Percentiles rank a stretch among this genome's conserved stretches.
Evolutionary conservation across 64 coral and sea anemone species (phyloP).

Genomic region (Actinia equina): DNA sequence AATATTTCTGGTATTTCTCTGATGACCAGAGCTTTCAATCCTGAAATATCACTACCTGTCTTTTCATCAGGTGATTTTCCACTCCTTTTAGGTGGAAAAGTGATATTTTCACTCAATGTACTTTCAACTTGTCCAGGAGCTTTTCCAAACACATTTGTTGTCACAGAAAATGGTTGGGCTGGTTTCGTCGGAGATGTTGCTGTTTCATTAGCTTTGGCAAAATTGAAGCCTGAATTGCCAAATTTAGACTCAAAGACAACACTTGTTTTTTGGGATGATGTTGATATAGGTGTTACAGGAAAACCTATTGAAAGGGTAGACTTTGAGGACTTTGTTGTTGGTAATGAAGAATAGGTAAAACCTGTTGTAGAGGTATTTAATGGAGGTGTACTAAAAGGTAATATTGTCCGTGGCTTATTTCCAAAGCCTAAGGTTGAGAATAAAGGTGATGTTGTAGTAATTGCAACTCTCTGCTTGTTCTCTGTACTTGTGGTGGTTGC

Average conservation of each 20-base stretch:
- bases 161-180: background rate
- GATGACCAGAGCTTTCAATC: constrained; percentile 48
- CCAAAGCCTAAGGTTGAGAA: too few relatives aligned
- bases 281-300: background rate
- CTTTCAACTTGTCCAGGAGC: background rate
- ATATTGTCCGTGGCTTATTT: too few relatives aligned
- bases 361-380: background rate
- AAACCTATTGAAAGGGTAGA: background rate
- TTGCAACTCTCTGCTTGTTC: background rate
- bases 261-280: background rate
- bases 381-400: background rate
- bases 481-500: background rate
- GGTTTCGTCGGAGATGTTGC: background rate
- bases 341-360: background rate
- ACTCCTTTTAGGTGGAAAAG: background rate
- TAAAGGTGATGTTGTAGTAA: background rate
- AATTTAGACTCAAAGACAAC: background rate
- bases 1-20: constrained; percentile 61
- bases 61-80: constrained; percentile 11
- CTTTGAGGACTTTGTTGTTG: background rate
- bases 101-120: background rate
- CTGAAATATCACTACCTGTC: background rate
- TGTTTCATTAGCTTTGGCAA: background rate
- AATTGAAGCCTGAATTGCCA: constrained; percentile 2
- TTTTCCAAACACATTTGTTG: background rate